Evolutionary conservation across 2,113 vertebrate species (phyloP).

Genomic region (Melierax canorus): DNA sequence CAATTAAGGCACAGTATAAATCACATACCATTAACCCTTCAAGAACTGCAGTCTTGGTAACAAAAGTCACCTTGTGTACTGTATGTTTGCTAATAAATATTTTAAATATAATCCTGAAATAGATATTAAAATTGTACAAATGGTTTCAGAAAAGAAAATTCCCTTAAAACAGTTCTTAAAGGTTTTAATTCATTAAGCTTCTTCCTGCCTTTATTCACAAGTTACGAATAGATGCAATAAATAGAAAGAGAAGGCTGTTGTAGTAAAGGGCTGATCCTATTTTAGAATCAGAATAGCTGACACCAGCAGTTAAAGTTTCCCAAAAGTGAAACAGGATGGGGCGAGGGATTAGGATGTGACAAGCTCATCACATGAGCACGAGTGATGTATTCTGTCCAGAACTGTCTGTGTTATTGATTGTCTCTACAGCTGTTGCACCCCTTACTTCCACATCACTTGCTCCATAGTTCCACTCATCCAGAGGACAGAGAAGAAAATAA

Average conservation of each 20-base stretch:
- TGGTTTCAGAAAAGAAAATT: constrained; percentile 64
- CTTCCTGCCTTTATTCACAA: constrained; percentile 74
- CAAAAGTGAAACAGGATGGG: constrained; percentile 87
- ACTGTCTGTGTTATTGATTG: constrained; percentile 83
- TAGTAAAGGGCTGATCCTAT: constrained; percentile 81
- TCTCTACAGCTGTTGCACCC: constrained; percentile 80
- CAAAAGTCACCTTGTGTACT: constrained; percentile 67
- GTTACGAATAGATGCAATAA: constrained; percentile 78
- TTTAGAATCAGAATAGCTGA: constrained; percentile 94
- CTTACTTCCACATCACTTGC: constrained; percentile 78
- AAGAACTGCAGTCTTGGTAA: constrained; percentile 78
- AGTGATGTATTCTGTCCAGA: constrained; percentile 97
- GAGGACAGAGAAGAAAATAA: constrained; percentile 80
- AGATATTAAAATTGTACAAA: constrained; percentile 76
- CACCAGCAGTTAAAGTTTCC: constrained; percentile 88
- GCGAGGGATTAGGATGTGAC: constrained; percentile 92
- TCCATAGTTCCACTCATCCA: constrained; percentile 75
- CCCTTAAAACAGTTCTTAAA: constrained; percentile 78
- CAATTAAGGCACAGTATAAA: constrained; percentile 97
- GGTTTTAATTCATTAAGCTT: constrained; percentile 74
- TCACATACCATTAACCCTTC: constrained; percentile 80
- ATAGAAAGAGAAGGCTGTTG: constrained; percentile 79
- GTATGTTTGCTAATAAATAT: constrained; percentile 77
- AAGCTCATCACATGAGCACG: constrained; percentile 93
- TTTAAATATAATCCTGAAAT: constrained; percentile 81